Evolutionary conservation across 2,797 vertebrate genomes (phyloP).

Genomic region (Leucoraja ocellata): DNA sequence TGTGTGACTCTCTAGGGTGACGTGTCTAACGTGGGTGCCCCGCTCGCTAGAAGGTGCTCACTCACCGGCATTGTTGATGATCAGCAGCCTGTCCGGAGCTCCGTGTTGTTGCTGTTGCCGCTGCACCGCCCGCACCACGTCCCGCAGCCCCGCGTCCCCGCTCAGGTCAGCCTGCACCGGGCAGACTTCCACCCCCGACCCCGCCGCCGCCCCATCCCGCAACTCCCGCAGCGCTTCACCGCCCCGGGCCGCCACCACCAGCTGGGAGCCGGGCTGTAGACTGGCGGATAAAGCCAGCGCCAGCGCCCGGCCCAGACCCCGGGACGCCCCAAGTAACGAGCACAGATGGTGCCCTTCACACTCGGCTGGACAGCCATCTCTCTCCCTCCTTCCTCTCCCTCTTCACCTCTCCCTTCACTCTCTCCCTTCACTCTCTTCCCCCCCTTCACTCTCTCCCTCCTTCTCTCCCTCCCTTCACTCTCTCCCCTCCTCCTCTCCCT

Average conservation of each 20-base stretch:
- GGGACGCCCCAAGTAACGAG: conserved; percentile 78
- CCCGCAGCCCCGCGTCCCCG: conserved; percentile 52
- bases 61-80: conserved; percentile 88
- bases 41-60: no score
- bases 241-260: conserved; percentile 68
- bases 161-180: conserved; percentile 59
- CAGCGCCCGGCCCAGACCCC: conserved; percentile 67
- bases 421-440: no score
- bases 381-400: no score
- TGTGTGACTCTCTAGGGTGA: no score
- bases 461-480: no score
- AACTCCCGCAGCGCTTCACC: conserved; percentile 56
- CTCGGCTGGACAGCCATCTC: conserved; percentile 48
- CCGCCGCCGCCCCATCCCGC: conserved; percentile 54
- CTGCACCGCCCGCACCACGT: conserved; percentile 44
- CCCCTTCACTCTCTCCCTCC: no score
- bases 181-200: conserved; percentile 30
- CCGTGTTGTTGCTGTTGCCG: no score
- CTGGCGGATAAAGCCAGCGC: conserved; percentile 54
- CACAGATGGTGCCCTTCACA: conserved; percentile 46
- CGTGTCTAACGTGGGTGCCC: no score
- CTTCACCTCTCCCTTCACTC: no score
- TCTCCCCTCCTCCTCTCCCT: no score
- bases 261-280: conserved; percentile 56
- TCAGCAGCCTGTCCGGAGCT: no score